phyloP scores from a whole-genome alignment of 2,113 vertebrate species.

The Calidris pygmaea region DNA sequence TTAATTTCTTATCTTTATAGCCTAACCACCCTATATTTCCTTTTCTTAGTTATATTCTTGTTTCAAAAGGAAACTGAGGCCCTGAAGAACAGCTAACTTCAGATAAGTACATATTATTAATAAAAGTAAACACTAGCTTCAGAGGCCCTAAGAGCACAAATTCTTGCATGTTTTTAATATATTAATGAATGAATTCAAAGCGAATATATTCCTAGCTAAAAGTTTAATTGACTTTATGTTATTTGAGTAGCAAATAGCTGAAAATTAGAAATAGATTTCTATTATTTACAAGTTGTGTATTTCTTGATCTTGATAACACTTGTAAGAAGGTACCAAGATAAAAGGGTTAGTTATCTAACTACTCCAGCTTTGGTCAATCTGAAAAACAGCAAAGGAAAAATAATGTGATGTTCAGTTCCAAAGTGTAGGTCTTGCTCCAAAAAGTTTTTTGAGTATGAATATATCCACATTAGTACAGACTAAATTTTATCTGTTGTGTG shows the following conservation, averaged over 20 bases:
- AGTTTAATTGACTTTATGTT: not conserved
- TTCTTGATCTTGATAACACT: not conserved
- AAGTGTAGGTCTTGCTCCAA: not conserved
- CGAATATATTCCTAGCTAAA: not conserved
- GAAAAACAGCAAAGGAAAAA: not conserved
- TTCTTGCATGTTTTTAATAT: not conserved
- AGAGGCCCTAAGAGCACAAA: not conserved
- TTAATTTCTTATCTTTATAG: not conserved
- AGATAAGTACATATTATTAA: not conserved
- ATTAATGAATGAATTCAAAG: not conserved
- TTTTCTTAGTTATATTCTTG: not conserved
- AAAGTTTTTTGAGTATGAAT: not conserved
- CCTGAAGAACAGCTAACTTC: not conserved
- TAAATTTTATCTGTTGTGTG: not conserved
- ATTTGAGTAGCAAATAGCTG: not conserved
- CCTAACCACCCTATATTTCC: not conserved
- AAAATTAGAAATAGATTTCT: not conserved
- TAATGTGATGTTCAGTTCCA: not conserved
- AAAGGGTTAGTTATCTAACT: not conserved
- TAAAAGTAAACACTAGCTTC: not conserved
- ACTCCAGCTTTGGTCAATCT: not conserved
- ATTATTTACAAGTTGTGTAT: not conserved
- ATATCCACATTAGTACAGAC: not conserved
- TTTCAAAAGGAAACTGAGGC: not conserved
- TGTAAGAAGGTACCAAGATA: not conserved